Conservation (phyloP, 2,797 vertebrate species). For the Synaphobranchus kaupii region DNA sequence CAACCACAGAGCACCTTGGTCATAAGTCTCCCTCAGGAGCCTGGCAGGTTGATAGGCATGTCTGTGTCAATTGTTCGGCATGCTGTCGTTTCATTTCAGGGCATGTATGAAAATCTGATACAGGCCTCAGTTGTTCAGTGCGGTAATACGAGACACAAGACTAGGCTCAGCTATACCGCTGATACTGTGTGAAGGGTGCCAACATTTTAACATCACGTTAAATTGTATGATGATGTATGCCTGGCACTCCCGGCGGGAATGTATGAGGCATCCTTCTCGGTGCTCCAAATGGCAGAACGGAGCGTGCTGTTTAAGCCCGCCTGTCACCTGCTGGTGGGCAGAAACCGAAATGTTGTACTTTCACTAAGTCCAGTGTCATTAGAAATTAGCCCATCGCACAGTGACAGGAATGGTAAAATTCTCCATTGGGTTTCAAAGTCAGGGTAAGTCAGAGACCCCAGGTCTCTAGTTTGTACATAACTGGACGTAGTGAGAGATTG, state of each 20-base stretch:
- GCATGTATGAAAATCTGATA: slow-evolving; percentile 2
- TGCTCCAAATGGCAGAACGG: neutral
- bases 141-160: neutral
- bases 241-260: neutral
- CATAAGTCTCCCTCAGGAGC: neutral
- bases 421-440: slow-evolving; percentile 14
- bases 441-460: neutral
- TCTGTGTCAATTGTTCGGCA: neutral
- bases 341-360: neutral
- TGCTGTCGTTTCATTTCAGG: slow-evolving; percentile 4
- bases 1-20: neutral
- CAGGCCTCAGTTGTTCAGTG: slow-evolving; percentile 1
- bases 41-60: neutral
- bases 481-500: neutral
- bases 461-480: slow-evolving; percentile 13
- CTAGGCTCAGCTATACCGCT: neutral
- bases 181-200: neutral
- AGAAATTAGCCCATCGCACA: slow-evolving; percentile 7
- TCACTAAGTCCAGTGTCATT: neutral
- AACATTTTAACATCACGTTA: slow-evolving; percentile 14
- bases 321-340: slow-evolving; percentile 1
- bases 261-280: neutral
- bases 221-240: slow-evolving; percentile 18
- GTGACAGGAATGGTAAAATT: slow-evolving; percentile 7
- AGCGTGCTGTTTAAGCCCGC: neutral